These are phyloP conservation scores for Papilio machaon DNA, from an alignment of 1,140 invertebrate species.

Conservation along the genomic window DNA sequence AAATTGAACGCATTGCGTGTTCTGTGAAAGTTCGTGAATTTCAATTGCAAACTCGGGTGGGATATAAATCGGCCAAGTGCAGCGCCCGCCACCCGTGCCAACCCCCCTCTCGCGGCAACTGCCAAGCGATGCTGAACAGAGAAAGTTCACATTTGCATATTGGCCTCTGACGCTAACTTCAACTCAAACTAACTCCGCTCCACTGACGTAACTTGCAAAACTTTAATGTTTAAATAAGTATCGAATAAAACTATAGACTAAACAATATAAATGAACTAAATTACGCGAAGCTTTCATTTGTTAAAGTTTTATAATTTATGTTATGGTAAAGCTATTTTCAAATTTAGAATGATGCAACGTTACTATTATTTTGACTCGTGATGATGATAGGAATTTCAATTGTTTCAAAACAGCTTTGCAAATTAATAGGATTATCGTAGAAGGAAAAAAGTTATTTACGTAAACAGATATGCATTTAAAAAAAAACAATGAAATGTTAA, in stretches of 20 bases:
- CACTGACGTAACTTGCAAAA: conserved; percentile 36
- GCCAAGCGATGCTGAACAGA: conserved; percentile 54
- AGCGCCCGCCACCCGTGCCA: conserved; percentile 48
- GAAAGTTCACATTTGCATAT: conserved; percentile 79
- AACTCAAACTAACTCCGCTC: conserved; percentile 55
- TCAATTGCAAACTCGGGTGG: conserved; percentile 64
- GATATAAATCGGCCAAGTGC: conserved; percentile 79
- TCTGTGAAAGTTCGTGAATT: conserved; percentile 56
- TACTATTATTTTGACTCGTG: neutral
- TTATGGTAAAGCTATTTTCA: neutral
- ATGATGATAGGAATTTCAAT: neutral
- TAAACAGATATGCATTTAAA: too few relatives aligned
- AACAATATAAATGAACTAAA: too few relatives aligned
- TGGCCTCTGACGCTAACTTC: conserved; percentile 57
- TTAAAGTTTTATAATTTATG: neutral
- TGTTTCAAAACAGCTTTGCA: neutral
- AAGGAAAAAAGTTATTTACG: too few relatives aligned
- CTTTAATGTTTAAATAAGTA: conserved; percentile 20
- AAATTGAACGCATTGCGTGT: conserved; percentile 20
- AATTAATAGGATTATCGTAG: too few relatives aligned
- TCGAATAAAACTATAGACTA: neutral
- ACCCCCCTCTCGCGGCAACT: conserved; percentile 39
- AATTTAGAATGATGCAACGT: neutral
- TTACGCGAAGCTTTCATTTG: neutral
- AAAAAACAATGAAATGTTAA: too few relatives aligned